These are phyloP conservation scores for Macrobrachium nipponense DNA, from an alignment of 1,140 invertebrate genomes.

Conservation along the genomic window DNA sequence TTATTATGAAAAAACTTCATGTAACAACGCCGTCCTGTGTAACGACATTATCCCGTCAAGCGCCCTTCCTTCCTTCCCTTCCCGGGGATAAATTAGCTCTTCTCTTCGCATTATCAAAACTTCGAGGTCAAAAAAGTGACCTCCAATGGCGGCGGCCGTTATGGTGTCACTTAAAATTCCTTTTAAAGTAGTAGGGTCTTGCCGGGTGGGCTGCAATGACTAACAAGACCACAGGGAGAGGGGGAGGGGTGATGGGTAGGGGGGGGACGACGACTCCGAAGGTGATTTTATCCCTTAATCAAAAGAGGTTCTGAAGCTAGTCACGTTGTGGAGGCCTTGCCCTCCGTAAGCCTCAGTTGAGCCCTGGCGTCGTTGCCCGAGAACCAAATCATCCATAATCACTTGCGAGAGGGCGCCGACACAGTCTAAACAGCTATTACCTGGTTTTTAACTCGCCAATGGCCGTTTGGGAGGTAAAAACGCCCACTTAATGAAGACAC, in stretches of 20 bases:
- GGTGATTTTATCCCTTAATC: slow-evolving; percentile 35
- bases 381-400: slow-evolving; percentile 60
- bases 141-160: slow-evolving; percentile 10
- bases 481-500: slow-evolving; percentile 55
- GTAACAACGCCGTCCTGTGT: no score
- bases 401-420: slow-evolving; percentile 49
- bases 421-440: slow-evolving; percentile 60
- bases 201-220: slow-evolving; percentile 26
- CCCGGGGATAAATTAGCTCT: no score
- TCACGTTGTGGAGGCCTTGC: slow-evolving; percentile 26
- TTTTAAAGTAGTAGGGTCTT: slow-evolving; percentile 32
- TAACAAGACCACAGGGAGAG: not conserved
- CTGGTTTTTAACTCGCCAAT: slow-evolving; percentile 54
- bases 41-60: no score
- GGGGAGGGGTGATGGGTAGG: not conserved
- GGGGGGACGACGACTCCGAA: not conserved
- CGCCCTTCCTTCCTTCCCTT: no score
- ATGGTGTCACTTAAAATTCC: slow-evolving; percentile 45
- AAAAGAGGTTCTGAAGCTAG: slow-evolving; percentile 34
- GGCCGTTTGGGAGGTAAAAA: slow-evolving; percentile 53
- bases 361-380: slow-evolving; percentile 45
- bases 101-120: no score
- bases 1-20: no score
- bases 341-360: slow-evolving; percentile 27
- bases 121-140: no score